Evolutionary conservation across 2,113 vertebrate species (phyloP).

Genomic region (Antigone vipio): DNA sequence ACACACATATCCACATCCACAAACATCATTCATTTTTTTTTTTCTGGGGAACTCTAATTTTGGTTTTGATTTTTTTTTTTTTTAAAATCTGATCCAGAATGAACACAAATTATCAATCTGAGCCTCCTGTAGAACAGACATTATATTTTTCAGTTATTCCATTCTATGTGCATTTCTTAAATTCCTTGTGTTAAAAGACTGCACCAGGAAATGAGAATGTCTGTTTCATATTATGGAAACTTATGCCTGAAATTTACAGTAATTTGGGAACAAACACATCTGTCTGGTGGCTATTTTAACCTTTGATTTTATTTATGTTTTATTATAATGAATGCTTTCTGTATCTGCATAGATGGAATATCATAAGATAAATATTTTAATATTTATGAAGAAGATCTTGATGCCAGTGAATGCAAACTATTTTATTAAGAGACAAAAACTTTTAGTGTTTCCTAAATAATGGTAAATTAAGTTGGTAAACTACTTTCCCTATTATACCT

Average conservation of each 20-base stretch:
- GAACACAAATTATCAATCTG: neutral
- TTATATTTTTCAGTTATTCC: neutral
- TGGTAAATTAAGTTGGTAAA: neutral
- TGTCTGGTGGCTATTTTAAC: neutral
- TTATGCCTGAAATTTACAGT: neutral
- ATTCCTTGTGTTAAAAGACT: neutral
- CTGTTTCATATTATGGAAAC: neutral
- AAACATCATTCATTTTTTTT: fast-evolving
- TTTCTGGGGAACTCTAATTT: neutral
- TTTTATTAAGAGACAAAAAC: neutral
- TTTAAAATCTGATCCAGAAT: neutral
- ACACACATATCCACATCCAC: fast-evolving
- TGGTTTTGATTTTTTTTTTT: neutral
- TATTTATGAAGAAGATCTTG: neutral
- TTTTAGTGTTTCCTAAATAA: neutral
- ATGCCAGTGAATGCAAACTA: neutral
- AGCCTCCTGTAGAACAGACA: neutral
- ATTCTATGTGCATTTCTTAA: neutral
- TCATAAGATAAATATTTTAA: neutral
- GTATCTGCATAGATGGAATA: neutral
- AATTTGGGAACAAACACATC: neutral
- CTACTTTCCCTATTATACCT: neutral
- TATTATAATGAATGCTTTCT: neutral
- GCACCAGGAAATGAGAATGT: neutral
- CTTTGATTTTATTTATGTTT: neutral